These are phyloP conservation scores for Monoplex corrugatus DNA, from an alignment of 2,888 invertebrate genomes.

Conservation along the genomic window DNA sequence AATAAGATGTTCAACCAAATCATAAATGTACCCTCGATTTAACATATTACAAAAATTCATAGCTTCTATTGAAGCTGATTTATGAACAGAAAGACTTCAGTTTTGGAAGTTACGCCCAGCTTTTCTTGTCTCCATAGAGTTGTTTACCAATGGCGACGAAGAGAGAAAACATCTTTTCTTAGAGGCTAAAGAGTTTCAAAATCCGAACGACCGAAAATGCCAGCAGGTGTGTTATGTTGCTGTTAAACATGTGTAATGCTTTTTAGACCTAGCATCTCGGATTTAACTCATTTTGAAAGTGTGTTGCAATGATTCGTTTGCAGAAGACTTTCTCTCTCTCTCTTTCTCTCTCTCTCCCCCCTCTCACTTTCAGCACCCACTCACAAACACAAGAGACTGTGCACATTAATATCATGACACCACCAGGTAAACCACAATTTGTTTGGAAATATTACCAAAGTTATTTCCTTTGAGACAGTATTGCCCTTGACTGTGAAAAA, in stretches of 20 bases:
- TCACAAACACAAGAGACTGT: no score
- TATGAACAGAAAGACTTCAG: not conserved
- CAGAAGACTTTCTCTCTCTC: not conserved
- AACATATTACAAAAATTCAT: not conserved
- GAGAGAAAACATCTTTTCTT: not conserved
- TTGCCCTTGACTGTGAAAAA: no score
- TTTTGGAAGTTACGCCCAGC: not conserved
- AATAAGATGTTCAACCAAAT: not conserved
- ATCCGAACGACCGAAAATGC: not conserved
- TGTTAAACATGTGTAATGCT: not conserved
- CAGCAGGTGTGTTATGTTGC: not conserved
- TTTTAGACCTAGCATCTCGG: not conserved
- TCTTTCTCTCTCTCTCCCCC: not conserved
- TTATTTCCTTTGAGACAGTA: no score
- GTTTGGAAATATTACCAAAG: no score
- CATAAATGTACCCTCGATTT: not conserved
- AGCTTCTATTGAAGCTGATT: not conserved
- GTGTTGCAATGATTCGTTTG: not conserved
- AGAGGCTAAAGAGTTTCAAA: not conserved
- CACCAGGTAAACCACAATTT: no score
- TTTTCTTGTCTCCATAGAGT: constrained; percentile 56
- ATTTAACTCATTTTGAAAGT: not conserved
- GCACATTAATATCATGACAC: no score
- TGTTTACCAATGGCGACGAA: constrained; percentile 69
- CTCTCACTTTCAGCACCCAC: not conserved